These are phyloP conservation scores for Ptilonorhynchus violaceus DNA, from an alignment of 2,113 vertebrate genomes.

Conservation along the genomic window DNA sequence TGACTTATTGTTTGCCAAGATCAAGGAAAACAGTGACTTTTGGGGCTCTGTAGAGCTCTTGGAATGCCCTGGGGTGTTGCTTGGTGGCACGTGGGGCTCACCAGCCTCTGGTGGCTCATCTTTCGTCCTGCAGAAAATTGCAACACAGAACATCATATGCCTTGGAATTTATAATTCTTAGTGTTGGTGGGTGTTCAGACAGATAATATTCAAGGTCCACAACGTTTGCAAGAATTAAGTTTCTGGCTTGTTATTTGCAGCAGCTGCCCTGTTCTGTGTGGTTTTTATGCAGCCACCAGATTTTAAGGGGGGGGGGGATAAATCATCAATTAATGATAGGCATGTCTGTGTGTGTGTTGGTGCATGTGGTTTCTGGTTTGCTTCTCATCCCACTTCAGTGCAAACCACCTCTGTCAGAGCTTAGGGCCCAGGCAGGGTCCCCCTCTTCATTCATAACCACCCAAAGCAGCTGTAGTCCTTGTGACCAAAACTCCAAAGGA, in stretches of 20 bases:
- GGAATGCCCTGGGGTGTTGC: not conserved
- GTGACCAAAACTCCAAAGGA: not conserved
- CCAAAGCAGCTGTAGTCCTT: not conserved
- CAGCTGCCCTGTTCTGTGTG: not conserved
- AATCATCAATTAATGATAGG: not conserved
- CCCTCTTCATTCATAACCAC: not conserved
- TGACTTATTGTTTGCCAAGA: not conserved
- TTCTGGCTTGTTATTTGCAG: not conserved
- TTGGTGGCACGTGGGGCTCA: accelerated
- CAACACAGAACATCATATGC: accelerated
- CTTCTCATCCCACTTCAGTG: not conserved
- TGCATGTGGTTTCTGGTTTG: not conserved
- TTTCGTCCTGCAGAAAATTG: not conserved
- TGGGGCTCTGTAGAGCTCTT: not conserved
- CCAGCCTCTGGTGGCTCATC: not conserved
- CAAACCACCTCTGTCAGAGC: not conserved
- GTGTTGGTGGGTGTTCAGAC: not conserved
- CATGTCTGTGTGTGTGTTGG: accelerated
- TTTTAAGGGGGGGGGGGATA: not conserved
- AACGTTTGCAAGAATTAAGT: not conserved
- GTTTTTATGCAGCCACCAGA: not conserved
- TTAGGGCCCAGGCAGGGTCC: not conserved
- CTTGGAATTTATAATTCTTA: not conserved
- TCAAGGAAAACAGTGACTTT: not conserved
- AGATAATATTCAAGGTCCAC: not conserved